Percentiles rank a stretch among this genome's conserved stretches.
These are phyloP conservation scores for Diarsia dahlii DNA, from an alignment of 2,888 invertebrate genomes.

Conservation along the genomic window DNA sequence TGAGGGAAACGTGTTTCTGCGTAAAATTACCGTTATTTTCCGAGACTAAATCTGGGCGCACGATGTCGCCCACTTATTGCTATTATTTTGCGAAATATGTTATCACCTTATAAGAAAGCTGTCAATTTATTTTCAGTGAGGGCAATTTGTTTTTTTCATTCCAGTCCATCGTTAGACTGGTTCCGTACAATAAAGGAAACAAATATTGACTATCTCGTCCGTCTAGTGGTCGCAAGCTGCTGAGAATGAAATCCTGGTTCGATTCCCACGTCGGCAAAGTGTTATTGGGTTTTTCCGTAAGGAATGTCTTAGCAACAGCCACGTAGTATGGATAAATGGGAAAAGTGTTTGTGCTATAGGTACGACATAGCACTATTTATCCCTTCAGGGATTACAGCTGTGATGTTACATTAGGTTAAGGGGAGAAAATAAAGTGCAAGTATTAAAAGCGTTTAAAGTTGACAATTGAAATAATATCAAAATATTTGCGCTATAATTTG, in stretches of 20 bases:
- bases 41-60: neutral
- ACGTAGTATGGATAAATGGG: too few species aligned
- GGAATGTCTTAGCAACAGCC: too few species aligned
- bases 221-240: too few species aligned
- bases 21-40: slow-evolving; percentile 16
- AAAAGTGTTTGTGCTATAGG: too few species aligned
- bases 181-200: neutral
- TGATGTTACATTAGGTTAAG: too few species aligned
- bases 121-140: slow-evolving; percentile 6
- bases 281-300: too few species aligned
- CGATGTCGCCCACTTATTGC: neutral
- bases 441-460: neutral
- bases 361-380: too few species aligned
- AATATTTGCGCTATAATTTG: neutral
- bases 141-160: too few species aligned
- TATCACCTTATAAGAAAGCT: neutral
- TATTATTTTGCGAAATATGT: slow-evolving; percentile 2
- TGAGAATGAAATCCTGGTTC: too few species aligned
- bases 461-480: neutral
- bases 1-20: neutral
- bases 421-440: neutral
- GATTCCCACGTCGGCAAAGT: too few species aligned
- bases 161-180: neutral
- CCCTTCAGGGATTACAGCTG: too few species aligned
- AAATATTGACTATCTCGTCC: too few species aligned